Base-by-base conservation (phyloP, 1,140 invertebrate species). In the Ceratoteleas bidentatus region DNA sequence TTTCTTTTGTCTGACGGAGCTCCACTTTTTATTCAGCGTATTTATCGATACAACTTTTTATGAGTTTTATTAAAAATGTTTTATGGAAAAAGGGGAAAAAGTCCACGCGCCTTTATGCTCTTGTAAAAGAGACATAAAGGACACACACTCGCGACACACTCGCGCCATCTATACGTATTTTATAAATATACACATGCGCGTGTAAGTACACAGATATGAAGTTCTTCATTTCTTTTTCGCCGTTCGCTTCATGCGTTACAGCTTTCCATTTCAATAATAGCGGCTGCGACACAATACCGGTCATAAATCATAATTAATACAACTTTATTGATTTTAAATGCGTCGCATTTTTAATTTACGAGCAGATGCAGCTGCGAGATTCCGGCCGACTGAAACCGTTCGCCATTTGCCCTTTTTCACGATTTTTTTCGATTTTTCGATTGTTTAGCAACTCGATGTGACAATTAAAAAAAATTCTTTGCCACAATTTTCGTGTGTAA, bases 271-370 rank as follows among this genome's bases (percentile, higher is more conserved):
- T 58, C 24, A 50, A 61, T 70, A 70, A 33, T 32, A 64, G 33
- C 14, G 32, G 6, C 14, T 6, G 13, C 53, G 6, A n/a, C n/a
- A 53, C 33, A 45, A 32, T 45, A 34, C 36, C 45, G n/a, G 10
- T 5, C 40, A 66, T 75, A 75, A 75, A 75, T 66, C 34, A 60
- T 75, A 66, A 75, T 75, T 75, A 60, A 75, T 75, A 38, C 34
- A 60, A 66, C 34, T 65, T 75, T 60, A 75, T 75, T 65, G 61
- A 75, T 66, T 66, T 64, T 64, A 56, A 64, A 57, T 73, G 33
- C 62, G 50, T 54, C 45, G 24, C 24, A 64, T 64, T 73, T 60
- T 52, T 43, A 52, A 70, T 70, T 70, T 70, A 70, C 47, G 56
- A 52, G 14, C 24, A 24, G 9, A 13, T 32, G 56, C 43, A 60